Conservation (phyloP, 2,113 vertebrate genomes). For the Dromaius novaehollandiae region DNA sequence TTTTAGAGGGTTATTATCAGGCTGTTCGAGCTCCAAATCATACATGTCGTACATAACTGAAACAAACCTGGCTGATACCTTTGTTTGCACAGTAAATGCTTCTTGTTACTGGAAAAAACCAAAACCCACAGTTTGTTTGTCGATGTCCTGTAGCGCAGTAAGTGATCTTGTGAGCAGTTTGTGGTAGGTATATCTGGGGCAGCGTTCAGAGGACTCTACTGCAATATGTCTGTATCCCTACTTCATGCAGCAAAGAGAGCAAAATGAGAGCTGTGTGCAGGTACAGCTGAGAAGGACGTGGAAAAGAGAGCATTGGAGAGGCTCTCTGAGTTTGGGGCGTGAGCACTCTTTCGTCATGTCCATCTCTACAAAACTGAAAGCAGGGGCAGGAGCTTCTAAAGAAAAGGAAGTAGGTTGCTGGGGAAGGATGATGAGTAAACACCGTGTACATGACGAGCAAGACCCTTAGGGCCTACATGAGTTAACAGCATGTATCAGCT, state of each 20-base stretch:
- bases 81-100: background rate
- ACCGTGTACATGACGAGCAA: background rate
- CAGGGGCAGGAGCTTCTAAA: background rate
- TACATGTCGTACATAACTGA: background rate
- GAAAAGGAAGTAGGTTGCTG: background rate
- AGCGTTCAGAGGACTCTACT: background rate
- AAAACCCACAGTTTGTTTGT: background rate
- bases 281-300: background rate
- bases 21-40: background rate
- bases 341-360: background rate
- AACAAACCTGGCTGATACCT: background rate
- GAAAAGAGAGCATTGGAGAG: background rate
- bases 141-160: background rate
- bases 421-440: conserved; percentile 22
- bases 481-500: background rate
- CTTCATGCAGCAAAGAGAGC: background rate
- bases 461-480: background rate
- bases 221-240: background rate
- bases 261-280: background rate
- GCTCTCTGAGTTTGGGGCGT: background rate
- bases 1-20: background rate
- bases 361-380: background rate
- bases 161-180: background rate
- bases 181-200: background rate
- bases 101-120: background rate